These are phyloP conservation scores for Mystacornis crossleyi DNA, from an alignment of 2,113 vertebrate genomes.

Conservation along the genomic window DNA sequence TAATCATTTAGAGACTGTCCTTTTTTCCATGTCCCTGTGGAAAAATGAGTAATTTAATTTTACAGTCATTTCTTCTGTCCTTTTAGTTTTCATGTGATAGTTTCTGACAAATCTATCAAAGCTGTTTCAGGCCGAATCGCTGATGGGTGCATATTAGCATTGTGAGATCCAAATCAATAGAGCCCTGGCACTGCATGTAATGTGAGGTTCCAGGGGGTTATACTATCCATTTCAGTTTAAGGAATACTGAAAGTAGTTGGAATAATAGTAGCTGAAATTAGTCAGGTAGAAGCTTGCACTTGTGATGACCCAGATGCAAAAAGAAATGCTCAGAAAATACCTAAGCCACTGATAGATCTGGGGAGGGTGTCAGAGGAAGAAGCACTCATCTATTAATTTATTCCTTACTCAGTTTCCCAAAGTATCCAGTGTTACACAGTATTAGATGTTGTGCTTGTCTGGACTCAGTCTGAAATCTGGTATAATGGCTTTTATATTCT, in stretches of 20 bases:
- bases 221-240: not conserved
- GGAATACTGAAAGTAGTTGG: not conserved
- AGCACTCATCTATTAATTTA: not conserved
- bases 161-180: not conserved
- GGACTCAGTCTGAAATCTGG: not conserved
- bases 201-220: not conserved
- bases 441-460: not conserved
- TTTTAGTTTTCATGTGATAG: not conserved
- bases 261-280: not conserved
- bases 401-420: not conserved
- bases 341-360: not conserved
- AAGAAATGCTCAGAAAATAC: not conserved
- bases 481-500: not conserved
- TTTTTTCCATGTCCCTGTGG: not conserved
- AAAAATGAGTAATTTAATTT: conserved; percentile 20
- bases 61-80: not conserved
- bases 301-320: not conserved
- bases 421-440: not conserved
- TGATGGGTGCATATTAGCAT: not conserved
- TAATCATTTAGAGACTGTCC: not conserved
- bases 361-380: not conserved
- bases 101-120: not conserved
- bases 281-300: not conserved
- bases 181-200: not conserved
- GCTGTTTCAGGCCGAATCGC: not conserved